These are phyloP conservation scores for Perithous albicinctus DNA, from an alignment of 2,888 invertebrate species.

Conservation along the genomic window DNA sequence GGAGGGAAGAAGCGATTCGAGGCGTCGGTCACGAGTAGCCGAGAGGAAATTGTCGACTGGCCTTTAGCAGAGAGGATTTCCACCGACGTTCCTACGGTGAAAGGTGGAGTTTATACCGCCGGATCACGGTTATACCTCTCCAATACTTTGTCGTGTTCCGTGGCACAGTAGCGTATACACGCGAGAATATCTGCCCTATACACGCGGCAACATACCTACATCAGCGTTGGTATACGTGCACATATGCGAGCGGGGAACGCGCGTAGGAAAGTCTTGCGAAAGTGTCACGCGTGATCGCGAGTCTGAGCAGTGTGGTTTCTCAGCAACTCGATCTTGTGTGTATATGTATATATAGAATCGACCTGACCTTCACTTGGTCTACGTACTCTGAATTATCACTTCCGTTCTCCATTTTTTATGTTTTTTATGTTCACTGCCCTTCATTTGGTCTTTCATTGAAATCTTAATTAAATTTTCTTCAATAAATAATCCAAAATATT, in stretches of 20 bases:
- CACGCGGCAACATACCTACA: conserved; percentile 1
- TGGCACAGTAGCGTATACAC: conserved; percentile 21
- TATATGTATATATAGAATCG: conserved; percentile 6
- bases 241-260: conserved; percentile 54
- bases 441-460: background rate
- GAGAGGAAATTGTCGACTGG: conserved; percentile 77
- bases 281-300: conserved; percentile 61
- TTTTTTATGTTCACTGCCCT: background rate
- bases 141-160: conserved; percentile 32
- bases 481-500: background rate
- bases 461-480: background rate
- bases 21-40: conserved; percentile 53
- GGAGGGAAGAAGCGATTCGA: conserved; percentile 6
- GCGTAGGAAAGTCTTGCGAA: conserved; percentile 66
- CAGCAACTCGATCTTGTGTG: conserved; percentile 11
- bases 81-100: conserved; percentile 77
- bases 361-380: conserved; percentile 31
- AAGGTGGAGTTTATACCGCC: conserved; percentile 72
- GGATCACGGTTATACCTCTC: conserved; percentile 58
- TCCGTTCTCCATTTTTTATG: conserved; percentile 4
- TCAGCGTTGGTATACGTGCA: background rate
- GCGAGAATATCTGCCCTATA: conserved; percentile 1
- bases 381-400: background rate
- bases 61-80: conserved; percentile 73
- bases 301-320: conserved; percentile 36